Evolutionary conservation across 2,113 vertebrate species (phyloP), one percentile per base, ranked within the genome.

Genomic region (Agelaius phoeniceus): DNA sequence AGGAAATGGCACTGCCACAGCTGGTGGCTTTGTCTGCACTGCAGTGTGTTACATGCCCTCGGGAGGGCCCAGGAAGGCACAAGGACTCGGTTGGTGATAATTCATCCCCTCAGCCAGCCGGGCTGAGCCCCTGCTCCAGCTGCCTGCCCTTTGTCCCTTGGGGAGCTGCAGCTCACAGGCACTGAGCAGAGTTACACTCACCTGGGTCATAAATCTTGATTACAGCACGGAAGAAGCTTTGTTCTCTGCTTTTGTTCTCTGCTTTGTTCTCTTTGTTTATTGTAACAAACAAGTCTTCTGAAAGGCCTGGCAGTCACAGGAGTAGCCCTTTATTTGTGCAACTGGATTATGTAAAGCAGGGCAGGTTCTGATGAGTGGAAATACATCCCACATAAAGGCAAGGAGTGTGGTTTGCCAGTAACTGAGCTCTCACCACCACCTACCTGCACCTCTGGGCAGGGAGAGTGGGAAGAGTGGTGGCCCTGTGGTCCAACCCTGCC

Each of bases 51-150:
- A 15, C 24, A 35, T 3, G 14, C 78, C 55, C 2, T 1, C 0
- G 6, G 49, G 1, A 0, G 28, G 49, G 12, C 11, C 24, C 28
- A 30, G 55, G 16, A 23, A 7, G 1, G 13, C 66, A 10, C 4
- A 2, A 7, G 7, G 22, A 1, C 54, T 26, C 2, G 0, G 1
- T 7, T 2, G 4, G 46, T 6, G 75, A 3, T 11, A 12, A 8
- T 57, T 66, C 18, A 11, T 10, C 10, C 18, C 20, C 10, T 10
- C 15, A 66, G 33, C 35, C 68, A 9, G 2, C 22, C 0, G 0
- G 15, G 41, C 18, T 14, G 5, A 26, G 35, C 23, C n/a, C 67
- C 63, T 12, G 62, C 68, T n/a, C 23, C 2, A 21, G 52, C n/a
- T 27, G n/a, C 51, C 1, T 1, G 10, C 41, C 35, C 46, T 26